phyloP scores from a whole-genome alignment of 2,888 invertebrate genomes.

The Endotricha flammealis region DNA sequence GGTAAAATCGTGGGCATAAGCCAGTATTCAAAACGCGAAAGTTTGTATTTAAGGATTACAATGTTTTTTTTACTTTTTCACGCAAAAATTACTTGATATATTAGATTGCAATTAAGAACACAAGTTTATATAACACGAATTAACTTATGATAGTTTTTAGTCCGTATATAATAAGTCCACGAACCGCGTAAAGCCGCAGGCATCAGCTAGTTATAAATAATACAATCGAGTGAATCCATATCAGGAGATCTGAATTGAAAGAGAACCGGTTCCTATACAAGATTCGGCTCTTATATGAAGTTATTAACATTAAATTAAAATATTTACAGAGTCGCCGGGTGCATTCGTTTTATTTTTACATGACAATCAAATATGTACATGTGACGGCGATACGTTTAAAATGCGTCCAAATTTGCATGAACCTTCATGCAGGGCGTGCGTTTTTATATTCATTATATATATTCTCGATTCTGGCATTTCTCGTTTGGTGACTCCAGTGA shows the following conservation, averaged over 20 bases:
- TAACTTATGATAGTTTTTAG: no score
- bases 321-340: constrained; percentile 55
- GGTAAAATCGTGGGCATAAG: no score
- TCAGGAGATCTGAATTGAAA: constrained; percentile 29
- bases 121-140: no score
- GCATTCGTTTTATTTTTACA: constrained; percentile 60
- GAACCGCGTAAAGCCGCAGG: no score
- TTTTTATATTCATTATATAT: constrained; percentile 56
- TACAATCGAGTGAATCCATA: constrained; percentile 42
- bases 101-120: no score
- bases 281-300: constrained; percentile 43
- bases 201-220: constrained; percentile 48
- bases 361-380: constrained; percentile 60
- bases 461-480: constrained; percentile 58
- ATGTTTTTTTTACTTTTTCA: no score
- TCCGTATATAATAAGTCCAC: no score
- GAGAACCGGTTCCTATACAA: constrained; percentile 42
- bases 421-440: constrained; percentile 48
- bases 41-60: no score
- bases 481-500: constrained; percentile 56
- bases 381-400: constrained; percentile 36
- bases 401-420: constrained; percentile 49
- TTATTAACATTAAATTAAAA: constrained; percentile 66
- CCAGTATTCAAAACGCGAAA: no score
- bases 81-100: no score